These are phyloP conservation scores for Cirrhinus molitorella DNA, from an alignment of 2,797 vertebrate genomes.

Conservation along the genomic window DNA sequence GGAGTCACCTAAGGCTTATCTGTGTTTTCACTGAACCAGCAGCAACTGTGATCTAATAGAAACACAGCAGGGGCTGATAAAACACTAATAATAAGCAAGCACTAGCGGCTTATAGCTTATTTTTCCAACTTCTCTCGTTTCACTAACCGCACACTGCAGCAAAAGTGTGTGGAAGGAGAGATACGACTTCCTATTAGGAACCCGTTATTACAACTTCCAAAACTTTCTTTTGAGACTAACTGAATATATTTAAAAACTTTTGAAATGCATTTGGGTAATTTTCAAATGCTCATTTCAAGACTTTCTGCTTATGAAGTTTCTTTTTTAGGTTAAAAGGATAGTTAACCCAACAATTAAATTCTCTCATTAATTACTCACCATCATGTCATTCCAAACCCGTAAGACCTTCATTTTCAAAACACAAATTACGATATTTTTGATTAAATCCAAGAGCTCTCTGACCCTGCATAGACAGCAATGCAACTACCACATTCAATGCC, in stretches of 20 bases:
- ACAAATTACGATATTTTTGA: no score
- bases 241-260: not conserved
- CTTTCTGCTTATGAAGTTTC: not conserved
- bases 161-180: not conserved
- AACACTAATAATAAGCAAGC: conserved; percentile 28
- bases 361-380: no score
- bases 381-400: no score
- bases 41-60: conserved; percentile 25
- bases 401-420: no score
- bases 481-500: no score
- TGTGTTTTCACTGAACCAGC: conserved; percentile 27
- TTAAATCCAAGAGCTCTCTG: no score
- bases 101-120: conserved; percentile 1
- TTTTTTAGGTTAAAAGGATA: not conserved
- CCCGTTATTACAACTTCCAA: not conserved
- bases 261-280: not conserved
- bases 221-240: not conserved
- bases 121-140: not conserved
- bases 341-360: no score
- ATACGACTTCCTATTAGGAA: not conserved
- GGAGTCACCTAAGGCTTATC: not conserved
- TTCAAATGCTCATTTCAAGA: not conserved
- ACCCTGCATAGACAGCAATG: no score
- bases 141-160: not conserved
- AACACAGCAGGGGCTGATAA: conserved; percentile 38